Percentiles rank a stretch among this genome's conserved stretches.
Conservation (phyloP, 2,888 invertebrate species). For the Leptopterna dolabrata region DNA sequence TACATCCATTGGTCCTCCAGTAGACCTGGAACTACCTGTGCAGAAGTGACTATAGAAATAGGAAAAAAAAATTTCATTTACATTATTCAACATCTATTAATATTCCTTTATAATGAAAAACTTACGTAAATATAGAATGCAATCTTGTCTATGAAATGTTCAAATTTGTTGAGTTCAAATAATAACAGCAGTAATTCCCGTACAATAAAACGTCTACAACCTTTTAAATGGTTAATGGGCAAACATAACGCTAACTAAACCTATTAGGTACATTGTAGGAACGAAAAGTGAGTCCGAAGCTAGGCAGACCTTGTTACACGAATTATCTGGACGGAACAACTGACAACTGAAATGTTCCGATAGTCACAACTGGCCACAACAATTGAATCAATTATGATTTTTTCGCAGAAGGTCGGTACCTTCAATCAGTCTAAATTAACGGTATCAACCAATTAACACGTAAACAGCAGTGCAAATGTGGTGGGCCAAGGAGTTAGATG, state of each 20-base stretch:
- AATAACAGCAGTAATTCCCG: not conserved
- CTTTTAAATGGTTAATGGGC: not conserved
- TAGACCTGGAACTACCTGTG: too few species aligned
- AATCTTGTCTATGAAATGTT: not conserved
- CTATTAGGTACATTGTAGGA: not conserved
- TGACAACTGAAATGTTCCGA: not conserved
- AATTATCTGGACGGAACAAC: not conserved
- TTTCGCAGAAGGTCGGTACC: not conserved
- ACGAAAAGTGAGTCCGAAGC: not conserved
- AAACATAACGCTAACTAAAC: not conserved
- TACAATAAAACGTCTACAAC: not conserved
- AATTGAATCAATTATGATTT: not conserved
- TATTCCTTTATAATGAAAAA: too few species aligned
- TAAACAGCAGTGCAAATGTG: too few species aligned
- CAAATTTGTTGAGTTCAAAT: not conserved
- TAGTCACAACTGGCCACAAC: not conserved
- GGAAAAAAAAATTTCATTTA: too few species aligned
- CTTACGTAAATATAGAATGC: too few species aligned
- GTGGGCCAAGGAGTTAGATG: too few species aligned
- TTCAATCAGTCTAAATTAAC: too few species aligned
- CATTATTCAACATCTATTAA: too few species aligned
- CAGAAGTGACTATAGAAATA: too few species aligned
- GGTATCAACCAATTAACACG: too few species aligned
- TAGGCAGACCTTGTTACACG: not conserved
- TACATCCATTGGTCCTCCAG: too few species aligned